Evolutionary conservation across 2,113 vertebrate genomes (phyloP).

Genomic region (Platysternon megacephalum): DNA sequence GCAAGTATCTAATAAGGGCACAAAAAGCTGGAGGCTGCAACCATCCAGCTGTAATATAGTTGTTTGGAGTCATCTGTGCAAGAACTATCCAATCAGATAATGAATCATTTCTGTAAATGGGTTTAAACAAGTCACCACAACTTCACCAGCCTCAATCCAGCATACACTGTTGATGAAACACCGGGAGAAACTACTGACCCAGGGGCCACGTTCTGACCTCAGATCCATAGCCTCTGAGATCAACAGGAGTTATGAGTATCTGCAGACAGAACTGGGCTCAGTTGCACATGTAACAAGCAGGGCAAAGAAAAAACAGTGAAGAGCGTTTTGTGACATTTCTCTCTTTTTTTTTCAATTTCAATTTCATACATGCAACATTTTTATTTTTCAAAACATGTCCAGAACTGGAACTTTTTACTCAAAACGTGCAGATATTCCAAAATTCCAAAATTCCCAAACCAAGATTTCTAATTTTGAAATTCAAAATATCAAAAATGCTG

Average conservation of each 20-base stretch:
- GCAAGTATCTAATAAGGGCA: conserved; percentile 7
- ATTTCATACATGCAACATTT: background rate
- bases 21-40: conserved; percentile 4
- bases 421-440: background rate
- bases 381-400: background rate
- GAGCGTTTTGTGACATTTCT: background rate
- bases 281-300: background rate
- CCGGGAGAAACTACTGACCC: background rate
- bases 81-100: background rate
- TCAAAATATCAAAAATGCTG: background rate
- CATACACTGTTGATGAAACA: accelerated
- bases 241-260: accelerated
- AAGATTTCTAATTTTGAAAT: background rate
- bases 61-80: too few species aligned
- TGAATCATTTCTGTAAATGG: background rate
- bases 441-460: background rate
- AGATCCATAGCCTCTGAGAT: accelerated
- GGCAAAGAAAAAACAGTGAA: background rate
- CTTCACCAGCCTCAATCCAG: background rate
- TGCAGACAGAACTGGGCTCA: background rate
- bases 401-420: accelerated
- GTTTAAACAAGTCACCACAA: background rate
- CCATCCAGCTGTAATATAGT: background rate
- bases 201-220: background rate
- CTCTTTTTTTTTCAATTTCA: background rate